These are phyloP conservation scores for Tamias sibiricus DNA, from an alignment of 2,113 vertebrate genomes.

Conservation along the genomic window DNA sequence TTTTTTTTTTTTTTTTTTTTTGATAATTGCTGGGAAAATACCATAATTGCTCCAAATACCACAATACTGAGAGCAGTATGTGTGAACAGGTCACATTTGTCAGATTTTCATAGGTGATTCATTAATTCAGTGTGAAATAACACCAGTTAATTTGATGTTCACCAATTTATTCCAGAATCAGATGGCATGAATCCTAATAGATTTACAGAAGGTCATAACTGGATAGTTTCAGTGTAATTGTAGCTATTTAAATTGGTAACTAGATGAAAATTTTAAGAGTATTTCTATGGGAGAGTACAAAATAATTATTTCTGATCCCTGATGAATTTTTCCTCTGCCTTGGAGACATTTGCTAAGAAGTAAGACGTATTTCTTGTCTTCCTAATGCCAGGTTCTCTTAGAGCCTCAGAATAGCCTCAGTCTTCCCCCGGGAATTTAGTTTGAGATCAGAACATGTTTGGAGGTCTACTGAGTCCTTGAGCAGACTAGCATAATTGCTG, in stretches of 20 bases:
- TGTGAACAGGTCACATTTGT: background rate
- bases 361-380: background rate
- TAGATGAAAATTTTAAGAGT: background rate
- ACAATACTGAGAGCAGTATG: background rate
- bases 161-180: constrained; percentile 43
- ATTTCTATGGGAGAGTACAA: background rate
- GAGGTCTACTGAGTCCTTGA: background rate
- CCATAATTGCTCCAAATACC: too few species aligned
- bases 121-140: constrained; percentile 47
- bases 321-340: background rate
- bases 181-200: constrained; percentile 22
- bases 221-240: background rate
- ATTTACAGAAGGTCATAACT: constrained; percentile 36
- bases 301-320: background rate
- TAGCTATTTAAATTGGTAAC: constrained; percentile 41
- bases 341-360: background rate
- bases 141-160: constrained; percentile 47
- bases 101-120: constrained; percentile 38
- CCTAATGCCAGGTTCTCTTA: background rate
- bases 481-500: background rate
- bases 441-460: background rate
- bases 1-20: background rate
- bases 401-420: background rate
- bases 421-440: background rate
- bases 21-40: background rate